phyloP scores from a whole-genome alignment of 2,113 vertebrate genomes.

The Prietella phreatophila region DNA sequence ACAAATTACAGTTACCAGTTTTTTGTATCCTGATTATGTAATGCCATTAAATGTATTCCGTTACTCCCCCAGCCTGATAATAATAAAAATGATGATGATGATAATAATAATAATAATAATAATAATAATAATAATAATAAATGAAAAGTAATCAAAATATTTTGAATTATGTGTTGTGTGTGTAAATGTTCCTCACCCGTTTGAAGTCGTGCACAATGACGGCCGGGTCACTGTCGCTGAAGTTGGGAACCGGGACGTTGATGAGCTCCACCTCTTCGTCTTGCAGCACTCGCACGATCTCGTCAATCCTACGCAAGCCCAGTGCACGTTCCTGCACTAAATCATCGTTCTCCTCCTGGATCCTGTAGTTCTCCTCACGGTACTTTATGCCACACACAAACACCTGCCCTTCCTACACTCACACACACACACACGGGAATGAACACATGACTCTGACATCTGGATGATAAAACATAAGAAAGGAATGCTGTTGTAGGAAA shows the following conservation, averaged over 20 bases:
- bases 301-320: slow-evolving; percentile 73
- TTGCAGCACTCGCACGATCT: slow-evolving; percentile 84
- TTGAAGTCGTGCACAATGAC: slow-evolving; percentile 55
- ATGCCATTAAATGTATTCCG: too few relatives aligned
- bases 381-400: slow-evolving; percentile 89
- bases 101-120: neutral
- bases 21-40: too few relatives aligned
- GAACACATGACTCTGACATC: neutral
- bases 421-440: neutral
- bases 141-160: too few relatives aligned
- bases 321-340: slow-evolving; percentile 12
- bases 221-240: slow-evolving; percentile 77
- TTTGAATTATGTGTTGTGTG: neutral
- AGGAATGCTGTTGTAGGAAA: too few relatives aligned
- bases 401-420: slow-evolving; percentile 58
- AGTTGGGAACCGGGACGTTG: slow-evolving; percentile 90
- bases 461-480: neutral
- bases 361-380: slow-evolving; percentile 78
- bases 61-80: too few relatives aligned
- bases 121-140: neutral
- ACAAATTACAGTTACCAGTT: too few relatives aligned
- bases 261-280: slow-evolving; percentile 88
- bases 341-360: slow-evolving; percentile 67
- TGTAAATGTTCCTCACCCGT: neutral
- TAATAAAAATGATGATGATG: too few relatives aligned